Evolutionary conservation across 2,888 invertebrate genomes (phyloP), one percentile per base, ranked within the genome.

Genomic region (Drosophila prostipennis): DNA sequence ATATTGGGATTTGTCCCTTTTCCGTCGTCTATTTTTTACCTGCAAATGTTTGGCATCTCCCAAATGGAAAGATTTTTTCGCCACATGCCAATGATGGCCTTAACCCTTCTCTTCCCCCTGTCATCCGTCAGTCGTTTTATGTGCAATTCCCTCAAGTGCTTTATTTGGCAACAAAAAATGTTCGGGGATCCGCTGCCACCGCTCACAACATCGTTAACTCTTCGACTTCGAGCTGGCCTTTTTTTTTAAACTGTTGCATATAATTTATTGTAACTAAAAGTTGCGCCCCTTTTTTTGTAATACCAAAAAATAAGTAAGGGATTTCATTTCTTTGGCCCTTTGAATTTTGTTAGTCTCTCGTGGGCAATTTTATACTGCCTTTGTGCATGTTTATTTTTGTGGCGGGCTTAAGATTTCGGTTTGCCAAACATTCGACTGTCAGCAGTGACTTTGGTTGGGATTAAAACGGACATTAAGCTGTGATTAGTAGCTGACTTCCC

Each of bases 181-280:
- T 70, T 78, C 61, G 71, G 67, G 65, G 54, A 65, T 46, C 14
- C 32, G 16, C 48, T 11, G 32, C 19, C 16, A 16, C 16, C 26
- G 45, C 52, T 55, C 55, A 49, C 68, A 64, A 52, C 61, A 54
- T 64, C 56, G 86, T 83, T 85, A 83, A 85, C 83, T 83, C 83
- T 87, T 57, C 59, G 54, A 61, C 29, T 29, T 29, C 29, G 29
- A 60, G 40, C 40, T 36, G 34, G n/a, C 37, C 51, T 72, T 59
- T 72, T 53, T n/a, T 79, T 82, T 78, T 78, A 74, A 84, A 84
- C 84, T 84, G 84, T 84, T 84, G 84, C 84, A 88, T 84, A 88
- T 88, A 84, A 84, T 84, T 84, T 84, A 84, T 84, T 86, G 88
- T 88, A 83, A 88, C 84, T 83, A 77, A 86, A 86, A 86, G 76